Evolutionary conservation across 2,113 vertebrate genomes (phyloP), one percentile per base, ranked within the genome.

Genomic region (Centropristis striata): DNA sequence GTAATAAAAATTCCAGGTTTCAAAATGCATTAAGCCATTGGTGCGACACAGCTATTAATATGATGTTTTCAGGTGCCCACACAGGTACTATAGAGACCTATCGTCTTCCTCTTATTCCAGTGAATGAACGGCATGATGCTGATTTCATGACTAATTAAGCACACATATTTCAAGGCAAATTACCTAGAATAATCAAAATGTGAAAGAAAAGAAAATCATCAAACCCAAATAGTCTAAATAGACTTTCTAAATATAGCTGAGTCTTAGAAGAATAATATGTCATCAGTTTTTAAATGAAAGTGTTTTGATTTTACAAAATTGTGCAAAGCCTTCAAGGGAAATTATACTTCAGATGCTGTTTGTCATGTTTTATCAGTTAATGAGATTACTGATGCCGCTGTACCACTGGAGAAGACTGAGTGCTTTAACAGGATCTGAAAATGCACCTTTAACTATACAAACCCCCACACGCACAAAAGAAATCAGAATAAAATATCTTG

Each of bases 311-410:
- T 73, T 59, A 79, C 53, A 55, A 21, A 77, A 70, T 32, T 37
- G 65, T 28, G 57, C 47, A 20, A 21, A 28, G 54, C 10, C 25
- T 66, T 61, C 21, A 41, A 44, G 27, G 60, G 11, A 78, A 53
- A 65, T 70, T 5, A 70, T 76, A 58, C 53, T 42, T 80, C 32
- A 47, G 55, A 50, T 72, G 50, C 4, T 70, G 13, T 79, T 50
- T 71, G 67, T 78, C 14, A 16, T 46, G 39, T 69, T 70, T 20
- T 71, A 69, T 78, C 61, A 68, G 65, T 59, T 81, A 67, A 84
- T 60, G 65, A 81, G 73, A 78, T 81, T 63, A 66, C 44, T 59
- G 65, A 77, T 44, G 49, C 13, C 4, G 27, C 54, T 46, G 28
- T n/a, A 63, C 2, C 4, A 1, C 55, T 71, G 6, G 28, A 72